Conservation (phyloP, 2,113 vertebrate species). For the Progne subis region DNA sequence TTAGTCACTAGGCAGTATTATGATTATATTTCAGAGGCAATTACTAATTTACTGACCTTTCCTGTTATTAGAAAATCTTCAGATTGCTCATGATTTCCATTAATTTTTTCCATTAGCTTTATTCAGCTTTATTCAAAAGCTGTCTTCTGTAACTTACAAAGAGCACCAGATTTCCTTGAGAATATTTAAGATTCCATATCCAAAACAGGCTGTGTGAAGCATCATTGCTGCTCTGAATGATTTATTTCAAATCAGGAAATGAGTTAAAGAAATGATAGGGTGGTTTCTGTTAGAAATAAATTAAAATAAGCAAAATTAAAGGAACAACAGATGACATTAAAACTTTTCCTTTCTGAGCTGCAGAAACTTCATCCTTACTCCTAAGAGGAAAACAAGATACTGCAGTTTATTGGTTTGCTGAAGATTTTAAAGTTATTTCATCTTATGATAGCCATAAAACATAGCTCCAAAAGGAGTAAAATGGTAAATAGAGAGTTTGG, state of each 20-base stretch:
- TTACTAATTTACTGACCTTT: constrained; percentile 21
- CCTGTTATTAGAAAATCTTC: not conserved
- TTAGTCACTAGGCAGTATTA: not conserved
- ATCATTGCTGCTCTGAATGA: not conserved
- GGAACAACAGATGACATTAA: not conserved
- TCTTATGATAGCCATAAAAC: not conserved
- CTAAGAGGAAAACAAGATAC: not conserved
- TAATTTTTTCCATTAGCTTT: not conserved
- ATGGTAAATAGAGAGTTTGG: constrained; percentile 35
- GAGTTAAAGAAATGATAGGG: not conserved
- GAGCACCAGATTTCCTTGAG: not conserved
- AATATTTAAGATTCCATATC: not conserved
- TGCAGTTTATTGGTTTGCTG: constrained; percentile 6
- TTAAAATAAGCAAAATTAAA: not conserved
- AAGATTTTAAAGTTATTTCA: constrained; percentile 19
- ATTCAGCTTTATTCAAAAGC: not conserved
- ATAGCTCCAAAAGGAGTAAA: not conserved
- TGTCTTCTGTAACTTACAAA: not conserved
- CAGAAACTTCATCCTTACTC: not conserved
- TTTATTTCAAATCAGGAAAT: not conserved
- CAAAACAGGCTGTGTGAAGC: not conserved
- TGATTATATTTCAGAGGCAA: not conserved
- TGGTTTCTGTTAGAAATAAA: not conserved
- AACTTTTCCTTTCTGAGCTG: not conserved
- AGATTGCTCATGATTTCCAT: not conserved